A percentile compares a stretch with the other conserved stretches of the same genome.
Evolutionary conservation across 1,140 invertebrate genomes (phyloP).

Genomic region (Drosophila lowei): DNA sequence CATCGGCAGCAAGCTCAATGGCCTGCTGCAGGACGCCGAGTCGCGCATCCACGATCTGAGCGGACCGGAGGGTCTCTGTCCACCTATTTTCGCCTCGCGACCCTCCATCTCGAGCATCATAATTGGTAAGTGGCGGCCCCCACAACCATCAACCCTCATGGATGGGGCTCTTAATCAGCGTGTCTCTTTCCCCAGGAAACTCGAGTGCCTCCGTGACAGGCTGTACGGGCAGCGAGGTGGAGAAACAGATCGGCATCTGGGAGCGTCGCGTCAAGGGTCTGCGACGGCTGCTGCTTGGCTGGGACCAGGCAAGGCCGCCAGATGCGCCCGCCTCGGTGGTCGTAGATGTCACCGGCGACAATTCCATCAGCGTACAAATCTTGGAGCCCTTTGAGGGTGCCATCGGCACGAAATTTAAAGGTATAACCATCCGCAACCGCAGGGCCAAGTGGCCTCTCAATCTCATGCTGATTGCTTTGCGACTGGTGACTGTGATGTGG

Average conservation of each 20-base stretch:
- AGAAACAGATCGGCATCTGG: conserved; percentile 94
- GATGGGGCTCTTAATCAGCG: conserved; percentile 7
- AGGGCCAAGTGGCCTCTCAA: conserved; percentile 10
- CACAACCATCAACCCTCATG: conserved; percentile 7
- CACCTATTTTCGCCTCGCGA: conserved; percentile 69
- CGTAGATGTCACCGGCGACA: conserved; percentile 92
- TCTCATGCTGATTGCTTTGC: background rate
- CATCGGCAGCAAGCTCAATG: conserved; percentile 88
- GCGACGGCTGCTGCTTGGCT: conserved; percentile 86
- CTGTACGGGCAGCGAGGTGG: conserved; percentile 89
- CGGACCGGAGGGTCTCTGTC: conserved; percentile 78
- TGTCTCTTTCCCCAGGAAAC: conserved; percentile 61
- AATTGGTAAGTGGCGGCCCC: conserved; percentile 66
- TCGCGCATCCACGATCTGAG: conserved; percentile 89
- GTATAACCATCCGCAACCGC: conserved; percentile 83
- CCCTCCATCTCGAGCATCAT: conserved; percentile 83
- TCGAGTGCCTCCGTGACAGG: conserved; percentile 85
- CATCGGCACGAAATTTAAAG: conserved; percentile 95
- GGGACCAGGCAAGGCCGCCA: conserved; percentile 89
- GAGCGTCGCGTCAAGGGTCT: conserved; percentile 92
- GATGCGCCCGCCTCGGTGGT: conserved; percentile 90
- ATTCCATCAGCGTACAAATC: conserved; percentile 88
- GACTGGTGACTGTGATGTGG: conserved; percentile 30
- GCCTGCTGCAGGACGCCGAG: conserved; percentile 91
- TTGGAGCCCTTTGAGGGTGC: conserved; percentile 85